These are phyloP conservation scores for Agrilus planipennis DNA, from an alignment of 1,140 invertebrate genomes.

Conservation along the genomic window DNA sequence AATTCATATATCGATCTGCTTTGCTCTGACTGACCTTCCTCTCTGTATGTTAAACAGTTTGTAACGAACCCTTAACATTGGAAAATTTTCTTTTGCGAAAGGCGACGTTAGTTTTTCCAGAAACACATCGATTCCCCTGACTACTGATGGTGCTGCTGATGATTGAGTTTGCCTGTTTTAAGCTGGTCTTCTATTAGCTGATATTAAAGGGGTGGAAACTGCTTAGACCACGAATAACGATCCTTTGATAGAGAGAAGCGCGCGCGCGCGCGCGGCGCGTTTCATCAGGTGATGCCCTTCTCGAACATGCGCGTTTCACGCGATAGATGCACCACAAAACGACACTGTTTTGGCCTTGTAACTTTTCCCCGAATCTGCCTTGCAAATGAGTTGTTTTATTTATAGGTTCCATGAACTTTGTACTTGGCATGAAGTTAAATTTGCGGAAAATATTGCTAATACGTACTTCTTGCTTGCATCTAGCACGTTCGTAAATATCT, in stretches of 20 bases:
- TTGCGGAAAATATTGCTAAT: too few relatives aligned
- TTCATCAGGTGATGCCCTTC: conserved; percentile 19
- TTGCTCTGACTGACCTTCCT: conserved; percentile 35
- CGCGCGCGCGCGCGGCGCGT: conserved; percentile 12
- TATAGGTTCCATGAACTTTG: conserved; percentile 35
- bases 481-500: too few relatives aligned
- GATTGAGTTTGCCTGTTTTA: conserved; percentile 11
- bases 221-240: conserved; percentile 31
- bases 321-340: conserved; percentile 12
- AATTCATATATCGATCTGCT: conserved; percentile 35
- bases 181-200: conserved; percentile 23
- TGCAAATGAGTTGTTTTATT: conserved; percentile 34
- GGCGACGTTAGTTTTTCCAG: too few relatives aligned
- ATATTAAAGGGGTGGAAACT: conserved; percentile 26
- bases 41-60: conserved; percentile 33
- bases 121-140: too few relatives aligned
- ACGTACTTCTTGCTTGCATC: too few relatives aligned
- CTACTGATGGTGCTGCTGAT: too few relatives aligned
- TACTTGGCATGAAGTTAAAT: too few relatives aligned
- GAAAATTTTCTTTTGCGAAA: too few relatives aligned
- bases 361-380: conserved; percentile 29
- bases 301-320: too few relatives aligned
- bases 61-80: too few relatives aligned
- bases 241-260: conserved; percentile 18
- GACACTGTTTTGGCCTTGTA: conserved; percentile 12